Base-by-base conservation (phyloP, 2,888 invertebrate genomes). In the Yponomeuta cagnagella region DNA sequence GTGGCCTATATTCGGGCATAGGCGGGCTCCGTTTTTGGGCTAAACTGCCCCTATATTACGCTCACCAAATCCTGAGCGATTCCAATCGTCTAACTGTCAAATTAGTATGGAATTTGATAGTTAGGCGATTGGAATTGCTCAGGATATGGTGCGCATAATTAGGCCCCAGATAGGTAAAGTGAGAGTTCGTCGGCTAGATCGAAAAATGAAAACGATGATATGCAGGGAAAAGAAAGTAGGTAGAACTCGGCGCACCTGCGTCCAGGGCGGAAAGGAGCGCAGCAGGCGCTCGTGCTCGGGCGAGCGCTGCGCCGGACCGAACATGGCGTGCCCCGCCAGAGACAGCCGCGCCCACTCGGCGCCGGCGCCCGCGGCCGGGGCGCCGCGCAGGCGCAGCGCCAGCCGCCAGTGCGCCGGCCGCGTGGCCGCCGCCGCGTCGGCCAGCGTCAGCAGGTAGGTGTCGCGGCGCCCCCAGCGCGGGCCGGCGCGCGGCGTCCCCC, bases 241-340 rank as follows among this genome's bases (percentile, higher is more conserved):
- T 12, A 3, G 4, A 12, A 6, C 52, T 3, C 12, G 52, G 6
- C 52, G 94, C 71, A 94, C 89, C 33, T 95, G 94, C 48, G 94
- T 92, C 95, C 94, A 94, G 0, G 88, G 78, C 58, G 96, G 96
- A 80, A 95, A 94, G 76, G 93, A 89, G 15, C 79, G 80, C 74
- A 95, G 84, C 75, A 95, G 93, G 63, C 68, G 86, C 80, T 72
- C 90, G 86, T 78, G 95, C 88, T 73, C 90, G 78, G 63, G 85
- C 78, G 10, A 94, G 90, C 69, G 85, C 86, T 81, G 93, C 92
- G 72, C 90, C 86, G 85, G 63, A 93, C 93, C 95, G 82, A 94
- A 93, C 74, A 94, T 82, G 77, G 93, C 92, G 76, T 95, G 95
- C 0, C 94, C 94, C 52, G 93, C 94, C 74, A 94, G 84, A 72